A percentile compares a stretch with the other conserved stretches of the same genome.
These are phyloP conservation scores for Troides oblongomaculatus DNA, from an alignment of 2,888 invertebrate species.

Conservation along the genomic window DNA sequence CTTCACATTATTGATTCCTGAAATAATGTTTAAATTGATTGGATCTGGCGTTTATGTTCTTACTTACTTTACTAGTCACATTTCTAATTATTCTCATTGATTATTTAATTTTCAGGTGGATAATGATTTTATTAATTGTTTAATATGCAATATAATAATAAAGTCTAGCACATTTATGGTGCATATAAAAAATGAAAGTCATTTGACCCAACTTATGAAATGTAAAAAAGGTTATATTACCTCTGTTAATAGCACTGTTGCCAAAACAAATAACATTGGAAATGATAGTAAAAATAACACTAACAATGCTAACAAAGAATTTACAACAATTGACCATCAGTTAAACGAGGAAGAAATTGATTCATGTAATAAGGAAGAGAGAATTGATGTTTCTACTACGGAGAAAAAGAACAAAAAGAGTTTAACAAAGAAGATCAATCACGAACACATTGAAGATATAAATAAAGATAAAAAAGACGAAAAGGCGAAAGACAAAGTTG, in stretches of 20 bases:
- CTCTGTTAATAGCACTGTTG: not conserved
- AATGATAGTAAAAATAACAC: not conserved
- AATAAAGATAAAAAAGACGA: not conserved
- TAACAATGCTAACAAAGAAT: not conserved
- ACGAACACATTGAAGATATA: not conserved
- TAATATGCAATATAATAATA: conserved; percentile 49
- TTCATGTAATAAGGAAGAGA: not conserved
- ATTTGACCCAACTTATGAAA: conserved; percentile 35
- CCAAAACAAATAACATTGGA: conserved; percentile 15
- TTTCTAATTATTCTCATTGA: no score
- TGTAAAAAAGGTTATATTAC: conserved; percentile 18
- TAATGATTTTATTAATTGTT: conserved; percentile 44
- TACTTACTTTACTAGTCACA: no score
- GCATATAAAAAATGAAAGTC: conserved; percentile 45
- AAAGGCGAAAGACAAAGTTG: not conserved
- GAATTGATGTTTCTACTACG: not conserved
- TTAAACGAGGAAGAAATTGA: not conserved
- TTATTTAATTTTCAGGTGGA: conserved; percentile 44
- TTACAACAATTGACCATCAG: not conserved
- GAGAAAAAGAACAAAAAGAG: not conserved
- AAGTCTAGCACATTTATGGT: conserved; percentile 31
- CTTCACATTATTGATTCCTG: no score
- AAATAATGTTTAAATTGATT: no score
- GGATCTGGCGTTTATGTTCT: no score
- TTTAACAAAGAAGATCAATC: not conserved